Evolutionary conservation across 2,888 invertebrate species (phyloP).

Genomic region (Macaria liturata): DNA sequence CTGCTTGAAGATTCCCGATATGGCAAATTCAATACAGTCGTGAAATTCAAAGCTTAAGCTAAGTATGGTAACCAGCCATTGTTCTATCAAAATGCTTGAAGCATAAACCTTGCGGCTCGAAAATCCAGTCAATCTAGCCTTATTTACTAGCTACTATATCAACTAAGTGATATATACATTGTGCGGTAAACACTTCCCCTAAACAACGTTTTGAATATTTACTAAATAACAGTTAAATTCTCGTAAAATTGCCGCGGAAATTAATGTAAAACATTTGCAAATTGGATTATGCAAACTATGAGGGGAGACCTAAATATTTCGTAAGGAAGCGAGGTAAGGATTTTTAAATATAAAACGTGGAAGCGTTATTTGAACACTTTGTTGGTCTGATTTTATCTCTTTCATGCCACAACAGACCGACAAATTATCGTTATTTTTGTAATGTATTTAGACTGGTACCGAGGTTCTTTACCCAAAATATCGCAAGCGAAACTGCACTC

Average conservation of each 20-base stretch:
- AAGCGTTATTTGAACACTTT: not conserved
- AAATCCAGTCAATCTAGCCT: slow-evolving; percentile 35
- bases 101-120: slow-evolving; percentile 11
- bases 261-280: slow-evolving; percentile 62
- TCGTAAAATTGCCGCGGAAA: slow-evolving; percentile 58
- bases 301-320: slow-evolving; percentile 48
- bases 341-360: slow-evolving; percentile 9
- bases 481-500: too few relatives aligned
- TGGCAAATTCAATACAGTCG: slow-evolving; percentile 12
- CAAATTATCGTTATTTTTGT: too few relatives aligned
- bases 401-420: too few relatives aligned
- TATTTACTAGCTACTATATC: slow-evolving; percentile 61
- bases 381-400: too few relatives aligned
- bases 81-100: slow-evolving; percentile 32
- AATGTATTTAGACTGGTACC: too few relatives aligned
- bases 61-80: slow-evolving; percentile 35
- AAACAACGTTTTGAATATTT: slow-evolving; percentile 64
- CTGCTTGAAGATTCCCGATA: slow-evolving; percentile 8
- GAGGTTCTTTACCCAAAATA: too few relatives aligned
- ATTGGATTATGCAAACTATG: slow-evolving; percentile 65
- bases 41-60: slow-evolving; percentile 12
- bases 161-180: too few relatives aligned
- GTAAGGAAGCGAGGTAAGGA: slow-evolving; percentile 27
- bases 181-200: slow-evolving; percentile 18
- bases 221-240: slow-evolving; percentile 51